Base-by-base conservation (phyloP, 2,888 invertebrate species). In the Ophion slaviceki region DNA sequence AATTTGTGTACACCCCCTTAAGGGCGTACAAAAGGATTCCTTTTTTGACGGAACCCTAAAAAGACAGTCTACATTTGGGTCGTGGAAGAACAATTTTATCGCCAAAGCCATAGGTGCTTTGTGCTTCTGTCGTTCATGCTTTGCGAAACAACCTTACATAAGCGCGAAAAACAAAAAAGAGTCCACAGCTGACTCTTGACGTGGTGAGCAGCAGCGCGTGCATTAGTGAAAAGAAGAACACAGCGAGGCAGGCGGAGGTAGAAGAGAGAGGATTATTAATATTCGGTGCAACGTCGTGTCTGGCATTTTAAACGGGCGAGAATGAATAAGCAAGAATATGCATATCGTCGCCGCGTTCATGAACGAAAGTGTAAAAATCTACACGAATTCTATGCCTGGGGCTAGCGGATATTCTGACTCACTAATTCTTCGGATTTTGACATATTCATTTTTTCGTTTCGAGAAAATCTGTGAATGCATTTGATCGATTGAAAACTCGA, bases 211-310 rank as follows among this genome's bases (percentile, higher is more conserved):
- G 40, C 40, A 40, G 40, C 7, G 40, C 61, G 32, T 8, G 70
- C 47, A 59, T 53, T 53, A 47, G 61, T 24, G 24, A 20, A 45
- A 59, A 32, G 28, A 59, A 32, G 10, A 57, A 47, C 5, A 32
- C 47, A 71, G 53, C 24, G 78, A 24, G 64, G 61, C 40, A 59
- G 53, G 40, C 40, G 66, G 77, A 53, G 32, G 32, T 4, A 32
- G 47, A 64, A 61, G 28, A n/a, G 62, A 45, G 62, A 64, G 53
- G 78, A 86, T 87, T 88, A 88, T 88, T 89, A 87, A 88, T 88
- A 89, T 89, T 86, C 87, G 87, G 79, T 77, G 53, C 85, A 86
- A 82, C 82, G 77, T 74, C 88, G 88, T 80, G 86, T 82, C 86
- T 84, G 86, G 82, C 87, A 77, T 87, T 68, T 84, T 78, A 77